phyloP scores from a whole-genome alignment of 2,888 invertebrate species.

The Pachliopta kotzebuea region DNA sequence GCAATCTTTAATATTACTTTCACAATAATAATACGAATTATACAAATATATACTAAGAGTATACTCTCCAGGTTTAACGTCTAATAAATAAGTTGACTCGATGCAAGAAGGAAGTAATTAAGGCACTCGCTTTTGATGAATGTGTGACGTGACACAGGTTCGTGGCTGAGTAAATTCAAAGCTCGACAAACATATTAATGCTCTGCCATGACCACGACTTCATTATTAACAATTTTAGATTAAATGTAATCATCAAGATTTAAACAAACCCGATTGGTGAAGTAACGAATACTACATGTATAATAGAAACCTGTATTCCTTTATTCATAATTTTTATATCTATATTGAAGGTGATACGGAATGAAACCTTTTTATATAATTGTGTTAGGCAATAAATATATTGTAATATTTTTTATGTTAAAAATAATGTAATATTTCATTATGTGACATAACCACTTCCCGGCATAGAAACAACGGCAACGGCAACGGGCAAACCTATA shows the following conservation, averaged over 20 bases:
- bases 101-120: constrained; percentile 43
- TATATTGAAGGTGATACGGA: not conserved
- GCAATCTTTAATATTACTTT: too few species aligned
- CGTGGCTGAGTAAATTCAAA: constrained; percentile 48
- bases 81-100: not conserved
- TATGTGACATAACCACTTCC: constrained; percentile 7
- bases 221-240: constrained; percentile 35
- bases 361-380: not conserved
- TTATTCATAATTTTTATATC: not conserved
- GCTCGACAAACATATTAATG: constrained; percentile 37
- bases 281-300: not conserved
- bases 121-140: constrained; percentile 49
- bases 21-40: too few species aligned
- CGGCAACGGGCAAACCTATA: constrained; percentile 30
- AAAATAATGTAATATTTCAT: not conserved
- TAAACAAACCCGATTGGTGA: not conserved
- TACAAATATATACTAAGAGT: not conserved
- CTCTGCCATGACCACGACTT: constrained; percentile 39
- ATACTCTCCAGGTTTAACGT: not conserved
- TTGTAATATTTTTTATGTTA: not conserved
- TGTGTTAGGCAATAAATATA: not conserved
- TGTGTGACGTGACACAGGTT: constrained; percentile 51
- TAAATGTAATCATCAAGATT: not conserved
- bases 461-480: constrained; percentile 24
- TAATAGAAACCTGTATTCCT: too few species aligned